phyloP scores from a whole-genome alignment of 2,113 vertebrate genomes.

The Nanorana parkeri region DNA sequence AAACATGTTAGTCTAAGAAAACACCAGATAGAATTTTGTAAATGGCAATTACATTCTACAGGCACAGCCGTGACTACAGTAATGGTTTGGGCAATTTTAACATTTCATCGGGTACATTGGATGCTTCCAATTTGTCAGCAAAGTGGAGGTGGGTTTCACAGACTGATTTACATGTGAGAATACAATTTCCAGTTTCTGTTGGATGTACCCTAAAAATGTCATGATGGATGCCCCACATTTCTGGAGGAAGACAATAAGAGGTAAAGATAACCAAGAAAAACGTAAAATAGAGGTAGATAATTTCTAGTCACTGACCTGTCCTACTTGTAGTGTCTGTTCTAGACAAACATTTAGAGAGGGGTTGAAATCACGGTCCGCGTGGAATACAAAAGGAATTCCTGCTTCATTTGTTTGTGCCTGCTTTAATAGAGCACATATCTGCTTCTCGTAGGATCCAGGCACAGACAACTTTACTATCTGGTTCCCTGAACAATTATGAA shows the following conservation, averaged over 20 bases:
- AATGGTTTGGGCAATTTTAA: too few species aligned
- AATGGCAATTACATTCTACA: too few species aligned
- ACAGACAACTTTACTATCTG: constrained; percentile 69
- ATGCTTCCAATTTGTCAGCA: too few species aligned
- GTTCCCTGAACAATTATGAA: constrained; percentile 60
- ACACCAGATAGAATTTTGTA: too few species aligned
- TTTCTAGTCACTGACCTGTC: constrained; percentile 67
- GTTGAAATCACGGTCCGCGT: constrained; percentile 68
- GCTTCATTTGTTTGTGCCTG: constrained; percentile 20
- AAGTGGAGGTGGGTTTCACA: too few species aligned
- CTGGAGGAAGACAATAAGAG: background rate
- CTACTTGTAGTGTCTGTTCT: constrained; percentile 63
- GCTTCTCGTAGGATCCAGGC: constrained; percentile 75
- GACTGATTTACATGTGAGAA: too few species aligned
- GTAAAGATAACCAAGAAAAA: background rate
- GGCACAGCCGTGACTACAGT: too few species aligned
- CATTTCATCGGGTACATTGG: too few species aligned
- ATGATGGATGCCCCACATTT: too few species aligned
- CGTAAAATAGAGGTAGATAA: background rate
- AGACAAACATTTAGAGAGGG: constrained; percentile 68
- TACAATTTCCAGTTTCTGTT: too few species aligned
- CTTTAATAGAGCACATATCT: constrained; percentile 64
- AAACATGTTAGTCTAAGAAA: too few species aligned
- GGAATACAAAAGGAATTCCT: constrained; percentile 64
- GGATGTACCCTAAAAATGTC: too few species aligned